phyloP scores from a whole-genome alignment of 2,113 vertebrate species.

The Austrofundulus limnaeus region DNA sequence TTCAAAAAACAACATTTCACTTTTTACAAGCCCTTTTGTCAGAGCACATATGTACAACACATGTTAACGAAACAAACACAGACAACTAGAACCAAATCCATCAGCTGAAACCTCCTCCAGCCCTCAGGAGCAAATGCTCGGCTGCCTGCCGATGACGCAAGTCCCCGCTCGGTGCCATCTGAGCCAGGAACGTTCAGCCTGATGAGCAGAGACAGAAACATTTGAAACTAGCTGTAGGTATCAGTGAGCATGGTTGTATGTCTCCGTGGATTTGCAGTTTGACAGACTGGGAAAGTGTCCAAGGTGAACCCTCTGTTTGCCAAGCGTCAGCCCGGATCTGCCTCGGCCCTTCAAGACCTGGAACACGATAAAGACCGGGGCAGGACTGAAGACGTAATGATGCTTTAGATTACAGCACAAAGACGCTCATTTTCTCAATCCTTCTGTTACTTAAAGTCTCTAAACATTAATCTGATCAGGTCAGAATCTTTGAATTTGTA shows the following conservation, averaged over 20 bases:
- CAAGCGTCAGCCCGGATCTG: background rate
- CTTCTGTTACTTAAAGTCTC: background rate
- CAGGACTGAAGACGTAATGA: too few relatives aligned
- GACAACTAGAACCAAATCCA: conserved; percentile 2
- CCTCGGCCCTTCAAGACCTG: background rate
- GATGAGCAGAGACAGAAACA: conserved; percentile 8
- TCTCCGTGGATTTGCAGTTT: background rate
- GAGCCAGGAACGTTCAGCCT: conserved; percentile 12
- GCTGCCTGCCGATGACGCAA: background rate
- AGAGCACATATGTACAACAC: background rate
- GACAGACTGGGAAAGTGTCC: background rate
- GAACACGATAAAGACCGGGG: background rate
- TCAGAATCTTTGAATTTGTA: background rate
- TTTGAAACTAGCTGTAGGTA: background rate
- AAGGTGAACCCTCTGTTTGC: background rate
- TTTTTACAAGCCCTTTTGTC: background rate
- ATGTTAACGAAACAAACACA: background rate
- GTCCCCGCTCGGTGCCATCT: conserved; percentile 12
- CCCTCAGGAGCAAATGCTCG: background rate
- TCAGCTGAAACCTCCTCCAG: background rate
- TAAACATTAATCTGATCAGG: background rate
- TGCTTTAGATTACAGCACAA: background rate
- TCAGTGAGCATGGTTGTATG: background rate
- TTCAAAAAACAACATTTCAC: too few relatives aligned
- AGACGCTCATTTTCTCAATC: background rate